A percentile compares a stretch with the other conserved stretches of the same genome.
These are phyloP conservation scores for Parelbella ahira DNA, from an alignment of 2,888 invertebrate species.

Conservation along the genomic window DNA sequence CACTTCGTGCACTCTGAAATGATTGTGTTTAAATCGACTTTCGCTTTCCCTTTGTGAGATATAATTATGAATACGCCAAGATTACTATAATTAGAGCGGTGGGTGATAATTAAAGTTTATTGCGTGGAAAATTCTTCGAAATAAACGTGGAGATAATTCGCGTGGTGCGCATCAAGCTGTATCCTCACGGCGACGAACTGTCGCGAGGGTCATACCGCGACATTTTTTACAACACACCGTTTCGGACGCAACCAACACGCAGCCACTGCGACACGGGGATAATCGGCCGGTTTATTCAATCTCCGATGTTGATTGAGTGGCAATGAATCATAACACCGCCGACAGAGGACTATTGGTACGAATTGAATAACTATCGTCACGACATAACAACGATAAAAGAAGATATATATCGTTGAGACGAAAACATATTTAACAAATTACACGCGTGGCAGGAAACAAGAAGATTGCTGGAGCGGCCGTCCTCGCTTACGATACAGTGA, in stretches of 20 bases:
- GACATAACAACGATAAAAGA: conserved; percentile 37
- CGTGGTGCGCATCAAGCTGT: too few species aligned
- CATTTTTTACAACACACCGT: too few species aligned
- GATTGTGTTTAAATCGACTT: conserved; percentile 20
- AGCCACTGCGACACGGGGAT: too few species aligned
- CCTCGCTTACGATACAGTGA: conserved; percentile 51
- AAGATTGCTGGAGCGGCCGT: conserved; percentile 40
- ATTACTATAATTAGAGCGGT: conserved; percentile 12
- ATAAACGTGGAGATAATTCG: neutral
- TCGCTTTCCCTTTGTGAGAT: conserved; percentile 11
- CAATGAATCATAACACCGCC: conserved; percentile 49
- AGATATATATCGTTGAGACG: conserved; percentile 38
- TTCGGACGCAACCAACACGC: too few species aligned
- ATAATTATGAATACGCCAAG: conserved; percentile 16
- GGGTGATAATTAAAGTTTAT: conserved; percentile 9
- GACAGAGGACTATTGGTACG: conserved; percentile 44
- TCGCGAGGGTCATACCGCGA: too few species aligned
- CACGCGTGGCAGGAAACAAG: conserved; percentile 39
- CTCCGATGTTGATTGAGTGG: conserved; percentile 47
- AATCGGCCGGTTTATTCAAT: conserved; percentile 65
- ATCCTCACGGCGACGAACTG: too few species aligned
- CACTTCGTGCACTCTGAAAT: conserved; percentile 7
- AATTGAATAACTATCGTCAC: conserved; percentile 54
- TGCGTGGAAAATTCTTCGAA: neutral
- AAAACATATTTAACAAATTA: conserved; percentile 39